Conservation (phyloP, 1,140 invertebrate species). For the Aphelenchoides besseyi region DNA sequence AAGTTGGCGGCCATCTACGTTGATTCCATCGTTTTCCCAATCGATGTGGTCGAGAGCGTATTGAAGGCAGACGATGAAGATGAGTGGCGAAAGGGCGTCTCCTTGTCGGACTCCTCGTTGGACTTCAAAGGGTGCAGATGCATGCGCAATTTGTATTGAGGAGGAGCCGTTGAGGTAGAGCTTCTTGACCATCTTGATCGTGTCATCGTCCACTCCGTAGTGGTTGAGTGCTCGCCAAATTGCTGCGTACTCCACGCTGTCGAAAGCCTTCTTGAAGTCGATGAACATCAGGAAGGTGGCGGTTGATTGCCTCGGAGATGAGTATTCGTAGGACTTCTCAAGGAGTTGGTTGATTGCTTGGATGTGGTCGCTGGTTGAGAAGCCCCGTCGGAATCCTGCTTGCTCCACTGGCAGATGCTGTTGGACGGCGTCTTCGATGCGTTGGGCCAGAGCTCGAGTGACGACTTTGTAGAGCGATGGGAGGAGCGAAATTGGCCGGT, state of each 20-base stretch:
- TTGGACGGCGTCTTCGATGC: slow-evolving; percentile 16
- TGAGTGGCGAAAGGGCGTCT: slow-evolving; percentile 65
- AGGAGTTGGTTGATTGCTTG: slow-evolving; percentile 27
- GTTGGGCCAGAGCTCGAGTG: slow-evolving; percentile 24
- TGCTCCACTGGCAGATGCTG: slow-evolving; percentile 28
- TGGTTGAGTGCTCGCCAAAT: slow-evolving; percentile 25
- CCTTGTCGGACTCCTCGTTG: slow-evolving; percentile 66
- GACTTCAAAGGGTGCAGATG: background rate
- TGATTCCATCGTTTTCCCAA: slow-evolving; percentile 15
- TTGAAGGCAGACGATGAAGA: slow-evolving; percentile 66
- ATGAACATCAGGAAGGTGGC: slow-evolving; percentile 52
- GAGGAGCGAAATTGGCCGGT: slow-evolving; percentile 38
- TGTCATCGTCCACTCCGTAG: slow-evolving; percentile 19
- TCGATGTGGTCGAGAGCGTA: slow-evolving; percentile 48
- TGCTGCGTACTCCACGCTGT: slow-evolving; percentile 39
- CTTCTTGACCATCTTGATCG: slow-evolving; percentile 14
- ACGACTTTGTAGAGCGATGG: slow-evolving; percentile 29
- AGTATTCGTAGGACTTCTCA: slow-evolving; percentile 51
- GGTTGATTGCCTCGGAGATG: slow-evolving; percentile 42
- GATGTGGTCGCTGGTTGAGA: slow-evolving; percentile 40
- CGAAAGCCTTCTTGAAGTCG: slow-evolving; percentile 55
- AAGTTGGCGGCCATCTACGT: slow-evolving; percentile 1
- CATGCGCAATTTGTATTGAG: background rate
- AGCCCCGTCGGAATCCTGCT: slow-evolving; percentile 32
- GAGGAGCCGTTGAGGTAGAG: slow-evolving; percentile 14